Evolutionary conservation across 2,797 vertebrate genomes (phyloP), one percentile per base, ranked within the genome.

Genomic region (Tauraco hartlaubi): DNA sequence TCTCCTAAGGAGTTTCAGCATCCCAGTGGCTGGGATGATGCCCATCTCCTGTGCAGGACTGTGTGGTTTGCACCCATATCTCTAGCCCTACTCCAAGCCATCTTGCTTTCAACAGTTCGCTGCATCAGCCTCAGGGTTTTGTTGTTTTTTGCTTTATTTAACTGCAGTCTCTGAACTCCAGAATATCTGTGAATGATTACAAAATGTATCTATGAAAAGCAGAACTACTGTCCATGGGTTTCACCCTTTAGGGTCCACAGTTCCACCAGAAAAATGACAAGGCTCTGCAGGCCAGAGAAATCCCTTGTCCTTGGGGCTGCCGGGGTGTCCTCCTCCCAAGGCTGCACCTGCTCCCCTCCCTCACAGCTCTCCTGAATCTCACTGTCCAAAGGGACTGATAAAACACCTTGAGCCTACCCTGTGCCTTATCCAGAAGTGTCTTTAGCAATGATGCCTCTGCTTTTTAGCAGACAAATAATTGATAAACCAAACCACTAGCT

Each of bases 231-330:
- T 37, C 18, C 15, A 8, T 14, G 17, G 6, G 9, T 73, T 81
- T 56, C 26, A 54, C 13, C 16, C 4, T 25, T 78, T 29, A 69
- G 56, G 12, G 26, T 43, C 17, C 37, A 11, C 33, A 71, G 21
- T 20, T 69, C 16, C 28, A 25, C 4, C 41, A 48, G 46, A 37
- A 52, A 54, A 77, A 52, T 8, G 25, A 8, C 10, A 62, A 72
- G 9, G 17, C 25, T 18, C 48, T 80, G 13, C 22, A 59, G 85
- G 31, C 13, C 28, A 49, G 56, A 46, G 52, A 19, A 74, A 6
- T 3, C 10, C 5, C 18, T 3, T 14, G 1, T 5, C 14, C 6
- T 15, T 4, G 5, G 26, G 14, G 12, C 28, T 46, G 43, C 5
- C 1, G 6, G 15, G 5, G 5, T 43, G 28, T 64, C 12, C 43